phyloP scores from a whole-genome alignment of 2,888 invertebrate genomes.

The Chydorus sphaericus region DNA sequence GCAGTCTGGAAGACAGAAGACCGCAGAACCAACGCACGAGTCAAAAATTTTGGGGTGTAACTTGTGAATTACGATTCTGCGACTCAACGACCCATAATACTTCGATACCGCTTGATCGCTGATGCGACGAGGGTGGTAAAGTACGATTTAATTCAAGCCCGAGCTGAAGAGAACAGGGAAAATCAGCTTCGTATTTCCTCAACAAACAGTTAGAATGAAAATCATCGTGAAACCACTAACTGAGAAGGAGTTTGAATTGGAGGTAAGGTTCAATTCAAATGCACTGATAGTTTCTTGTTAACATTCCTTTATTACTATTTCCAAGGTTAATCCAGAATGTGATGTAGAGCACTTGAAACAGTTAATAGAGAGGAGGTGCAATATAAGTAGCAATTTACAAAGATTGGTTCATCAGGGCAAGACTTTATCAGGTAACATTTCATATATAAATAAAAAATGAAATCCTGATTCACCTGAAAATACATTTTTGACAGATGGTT shows the following conservation, averaged over 20 bases:
- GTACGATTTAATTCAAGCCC: no score
- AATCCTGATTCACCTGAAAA: background rate
- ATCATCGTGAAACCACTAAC: constrained; percentile 7
- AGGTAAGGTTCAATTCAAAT: background rate
- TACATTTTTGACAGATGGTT: background rate
- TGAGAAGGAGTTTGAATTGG: constrained; percentile 1
- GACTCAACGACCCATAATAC: no score
- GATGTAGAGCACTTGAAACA: constrained; percentile 7
- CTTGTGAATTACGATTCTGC: no score
- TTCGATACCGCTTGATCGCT: no score
- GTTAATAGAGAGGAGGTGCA: background rate
- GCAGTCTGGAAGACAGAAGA: no score
- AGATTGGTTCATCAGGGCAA: constrained; percentile 5
- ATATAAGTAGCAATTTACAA: background rate
- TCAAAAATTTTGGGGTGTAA: no score
- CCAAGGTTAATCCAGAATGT: constrained; percentile 2
- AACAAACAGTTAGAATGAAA: no score
- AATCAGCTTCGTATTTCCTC: no score
- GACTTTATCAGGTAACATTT: background rate
- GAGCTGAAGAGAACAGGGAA: no score
- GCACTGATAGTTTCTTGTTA: background rate
- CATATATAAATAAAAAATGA: background rate
- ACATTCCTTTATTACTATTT: background rate
- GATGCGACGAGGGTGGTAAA: no score
- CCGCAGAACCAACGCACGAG: no score